Conservation (phyloP, 1,140 invertebrate species). For the Cotesia vestalis region DNA sequence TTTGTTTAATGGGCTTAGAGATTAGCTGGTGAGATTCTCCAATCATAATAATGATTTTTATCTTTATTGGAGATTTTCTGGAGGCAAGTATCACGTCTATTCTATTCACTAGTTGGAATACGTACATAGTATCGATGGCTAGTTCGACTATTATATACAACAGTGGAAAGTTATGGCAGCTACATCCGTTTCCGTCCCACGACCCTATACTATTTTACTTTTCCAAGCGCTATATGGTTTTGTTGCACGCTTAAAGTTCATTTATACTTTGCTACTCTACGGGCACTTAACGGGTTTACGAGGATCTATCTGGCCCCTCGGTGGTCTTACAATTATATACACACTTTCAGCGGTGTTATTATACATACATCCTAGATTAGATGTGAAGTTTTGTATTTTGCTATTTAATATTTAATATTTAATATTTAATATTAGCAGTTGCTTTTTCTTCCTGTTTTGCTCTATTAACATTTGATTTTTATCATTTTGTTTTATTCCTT, state of each 20-base stretch:
- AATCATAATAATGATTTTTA: too few relatives aligned
- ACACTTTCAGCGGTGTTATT: constrained; percentile 15
- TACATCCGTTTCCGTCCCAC: constrained; percentile 61
- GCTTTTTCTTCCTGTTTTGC: too few relatives aligned
- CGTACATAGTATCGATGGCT: too few relatives aligned
- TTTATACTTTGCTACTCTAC: constrained; percentile 44
- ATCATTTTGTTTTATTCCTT: too few relatives aligned
- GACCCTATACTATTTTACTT: constrained; percentile 45
- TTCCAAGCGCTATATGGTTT: constrained; percentile 27
- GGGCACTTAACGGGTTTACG: constrained; percentile 60
- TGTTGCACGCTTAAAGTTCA: constrained; percentile 42
- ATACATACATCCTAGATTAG: neutral
- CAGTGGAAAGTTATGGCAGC: constrained; percentile 50
- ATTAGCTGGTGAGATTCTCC: neutral
- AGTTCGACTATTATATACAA: constrained; percentile 15
- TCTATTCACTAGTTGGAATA: neutral
- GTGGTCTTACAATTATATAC: constrained; percentile 40
- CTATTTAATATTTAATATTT: neutral
- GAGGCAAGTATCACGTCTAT: neutral
- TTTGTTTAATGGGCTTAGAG: constrained; percentile 6
- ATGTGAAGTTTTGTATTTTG: neutral
- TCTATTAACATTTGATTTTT: too few relatives aligned
- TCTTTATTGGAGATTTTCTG: too few relatives aligned
- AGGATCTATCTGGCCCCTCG: constrained; percentile 49
- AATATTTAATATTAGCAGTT: too few relatives aligned